Evolutionary conservation across 64 coral and sea anemone genomes (phyloP), one percentile per base, ranked within the genome.

Genomic region (Pachyseris speciosa): DNA sequence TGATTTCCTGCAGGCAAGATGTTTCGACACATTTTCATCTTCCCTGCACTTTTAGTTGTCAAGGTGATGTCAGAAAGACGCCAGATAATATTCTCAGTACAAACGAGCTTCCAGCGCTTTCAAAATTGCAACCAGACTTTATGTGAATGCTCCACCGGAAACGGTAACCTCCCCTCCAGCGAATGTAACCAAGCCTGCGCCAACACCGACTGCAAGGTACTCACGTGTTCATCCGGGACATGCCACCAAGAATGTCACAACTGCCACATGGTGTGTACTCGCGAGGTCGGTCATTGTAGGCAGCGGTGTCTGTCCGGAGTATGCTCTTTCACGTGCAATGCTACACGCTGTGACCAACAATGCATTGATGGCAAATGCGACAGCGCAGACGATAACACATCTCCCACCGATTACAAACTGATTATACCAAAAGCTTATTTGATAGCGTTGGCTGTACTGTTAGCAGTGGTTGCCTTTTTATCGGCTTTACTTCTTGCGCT

Each of bases 301-400:
- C 94, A 96, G 89, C 53, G 90, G 7, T 96, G 94, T 72, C 15
- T 96, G 5, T 96, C 89, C 24, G 94, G 89, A 40, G 49, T 39
- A 19, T 96, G 94, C 31, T 69, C 64, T 2, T 88, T 96, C 19
- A 74, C 32, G 26, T 96, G 94, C 41, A 20, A 63, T 22, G 94
- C 94, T 40, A 92, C 33, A 45, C 34, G 64, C 11, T 96, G 94
- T 36, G 59, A 83, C 13, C 77, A 60, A 1, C 43, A 75, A 22
- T 92, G 89, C 31, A 19, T 8, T 26, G 30, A n/a, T 7, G 94
- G 89, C 2, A 34, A 92, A 5, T 96, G 84, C 39, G 40, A 50
- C 32, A 5, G 37, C 30, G 6, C 67, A 16, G 9, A 50, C 17
- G 22, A 29, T 66, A n/a, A n/a, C n/a, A n/a, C n/a, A n/a, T n/a